These are phyloP conservation scores for Scolopax bukidnonensis DNA, from an alignment of 2,797 vertebrate genomes.

Conservation along the genomic window DNA sequence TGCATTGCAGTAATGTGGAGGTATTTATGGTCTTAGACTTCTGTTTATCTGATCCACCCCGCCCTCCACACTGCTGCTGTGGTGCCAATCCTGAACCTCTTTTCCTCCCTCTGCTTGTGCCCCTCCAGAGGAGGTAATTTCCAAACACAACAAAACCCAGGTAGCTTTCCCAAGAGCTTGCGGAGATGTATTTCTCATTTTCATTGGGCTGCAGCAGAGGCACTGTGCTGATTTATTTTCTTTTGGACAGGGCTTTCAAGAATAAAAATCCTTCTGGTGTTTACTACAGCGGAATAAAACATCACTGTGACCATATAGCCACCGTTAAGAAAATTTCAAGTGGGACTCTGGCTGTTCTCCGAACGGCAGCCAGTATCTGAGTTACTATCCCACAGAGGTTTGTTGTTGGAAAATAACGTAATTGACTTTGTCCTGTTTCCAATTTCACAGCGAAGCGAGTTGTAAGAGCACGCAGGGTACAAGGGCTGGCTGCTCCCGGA, in stretches of 20 bases:
- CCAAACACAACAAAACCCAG: neutral
- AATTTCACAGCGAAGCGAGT: conserved; percentile 15
- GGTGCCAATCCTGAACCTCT: neutral
- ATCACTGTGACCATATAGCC: neutral
- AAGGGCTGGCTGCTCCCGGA: neutral
- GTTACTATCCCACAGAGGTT: conserved; percentile 25
- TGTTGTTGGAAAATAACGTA: conserved; percentile 32
- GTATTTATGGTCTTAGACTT: conserved; percentile 39
- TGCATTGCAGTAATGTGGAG: neutral
- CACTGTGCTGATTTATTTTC: neutral
- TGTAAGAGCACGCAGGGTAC: neutral
- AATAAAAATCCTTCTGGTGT: neutral
- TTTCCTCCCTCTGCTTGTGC: neutral
- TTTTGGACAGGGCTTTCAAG: neutral
- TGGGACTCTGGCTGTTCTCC: neutral
- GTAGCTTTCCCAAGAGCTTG: neutral
- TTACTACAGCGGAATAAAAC: neutral
- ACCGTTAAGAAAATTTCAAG: neutral
- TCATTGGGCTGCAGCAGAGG: neutral
- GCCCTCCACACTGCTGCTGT: neutral
- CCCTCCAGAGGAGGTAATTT: neutral
- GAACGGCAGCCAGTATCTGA: neutral
- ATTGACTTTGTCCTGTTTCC: conserved; percentile 51
- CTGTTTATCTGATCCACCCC: conserved; percentile 45
- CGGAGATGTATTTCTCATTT: neutral